Conservation (phyloP, 2,797 vertebrate species). For the Xerus rutilus region DNA sequence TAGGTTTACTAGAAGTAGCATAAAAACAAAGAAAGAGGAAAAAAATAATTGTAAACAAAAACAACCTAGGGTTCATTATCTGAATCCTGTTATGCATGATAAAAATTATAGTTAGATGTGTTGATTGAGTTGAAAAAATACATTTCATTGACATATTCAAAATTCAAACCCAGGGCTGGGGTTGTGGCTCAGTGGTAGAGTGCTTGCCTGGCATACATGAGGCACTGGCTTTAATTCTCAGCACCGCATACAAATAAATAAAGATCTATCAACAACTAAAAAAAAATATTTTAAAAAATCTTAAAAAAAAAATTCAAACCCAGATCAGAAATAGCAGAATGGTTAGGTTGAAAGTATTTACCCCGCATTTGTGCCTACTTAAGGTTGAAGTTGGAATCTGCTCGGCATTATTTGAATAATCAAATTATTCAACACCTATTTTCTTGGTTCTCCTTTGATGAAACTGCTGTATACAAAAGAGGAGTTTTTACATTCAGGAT, state of each 20-base stretch:
- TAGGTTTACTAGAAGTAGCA: background rate
- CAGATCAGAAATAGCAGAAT: background rate
- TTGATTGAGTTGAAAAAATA: background rate
- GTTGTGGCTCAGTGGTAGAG: no score
- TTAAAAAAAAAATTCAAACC: background rate
- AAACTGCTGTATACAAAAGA: background rate
- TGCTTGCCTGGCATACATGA: no score
- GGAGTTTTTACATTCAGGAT: background rate
- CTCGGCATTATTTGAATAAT: background rate
- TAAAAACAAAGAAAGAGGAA: background rate
- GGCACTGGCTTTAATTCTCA: no score
- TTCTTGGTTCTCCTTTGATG: conserved; percentile 23
- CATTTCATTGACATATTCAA: conserved; percentile 32
- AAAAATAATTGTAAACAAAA: background rate
- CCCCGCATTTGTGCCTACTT: background rate
- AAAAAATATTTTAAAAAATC: no score
- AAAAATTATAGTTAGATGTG: conserved; percentile 20
- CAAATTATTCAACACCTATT: background rate
- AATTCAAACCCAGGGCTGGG: background rate
- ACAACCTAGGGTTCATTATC: background rate
- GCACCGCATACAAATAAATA: no score
- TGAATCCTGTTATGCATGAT: background rate
- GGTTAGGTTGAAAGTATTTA: background rate
- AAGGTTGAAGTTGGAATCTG: background rate
- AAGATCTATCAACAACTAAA: no score